Percentiles rank a stretch among this genome's conserved stretches.
Evolutionary conservation across 1,140 invertebrate genomes (phyloP).

Genomic region (Bombyx mandarina): DNA sequence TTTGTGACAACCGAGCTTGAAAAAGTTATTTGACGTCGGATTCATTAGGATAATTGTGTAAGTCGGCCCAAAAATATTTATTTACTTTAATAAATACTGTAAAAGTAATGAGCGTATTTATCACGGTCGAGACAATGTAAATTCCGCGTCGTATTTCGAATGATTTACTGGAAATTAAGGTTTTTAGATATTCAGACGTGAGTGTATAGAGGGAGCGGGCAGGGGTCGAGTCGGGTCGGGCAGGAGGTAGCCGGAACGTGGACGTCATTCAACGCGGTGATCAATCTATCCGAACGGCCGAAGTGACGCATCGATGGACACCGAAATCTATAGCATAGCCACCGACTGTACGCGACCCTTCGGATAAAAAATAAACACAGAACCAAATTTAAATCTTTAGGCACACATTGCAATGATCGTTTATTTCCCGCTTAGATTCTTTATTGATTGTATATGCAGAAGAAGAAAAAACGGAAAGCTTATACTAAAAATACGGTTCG

Average conservation of each 20-base stretch:
- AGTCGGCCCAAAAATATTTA: constrained; percentile 6
- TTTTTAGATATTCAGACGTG: constrained; percentile 8
- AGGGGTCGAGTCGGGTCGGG: constrained; percentile 1
- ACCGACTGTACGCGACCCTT: constrained; percentile 8
- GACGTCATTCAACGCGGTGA: constrained; percentile 36
- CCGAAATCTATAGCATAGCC: constrained; percentile 36
- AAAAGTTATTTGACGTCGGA: constrained; percentile 12
- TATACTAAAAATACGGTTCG: background rate
- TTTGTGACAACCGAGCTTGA: constrained; percentile 9
- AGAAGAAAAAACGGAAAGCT: no score
- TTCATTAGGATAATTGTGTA: constrained; percentile 18
- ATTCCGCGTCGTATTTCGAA: background rate
- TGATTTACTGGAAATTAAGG: background rate
- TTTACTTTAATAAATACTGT: constrained; percentile 1
- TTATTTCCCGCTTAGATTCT: background rate
- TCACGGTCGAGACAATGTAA: background rate
- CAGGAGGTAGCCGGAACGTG: constrained; percentile 26
- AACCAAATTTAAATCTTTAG: no score
- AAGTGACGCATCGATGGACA: constrained; percentile 46
- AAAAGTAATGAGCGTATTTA: constrained; percentile 2
- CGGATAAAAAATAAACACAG: constrained; percentile 10
- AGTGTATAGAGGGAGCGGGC: constrained; percentile 1
- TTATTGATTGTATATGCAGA: no score
- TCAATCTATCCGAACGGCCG: constrained; percentile 43
- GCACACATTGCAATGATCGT: background rate